Conservation (phyloP, 2,888 invertebrate genomes). For the Brenthis ino region DNA sequence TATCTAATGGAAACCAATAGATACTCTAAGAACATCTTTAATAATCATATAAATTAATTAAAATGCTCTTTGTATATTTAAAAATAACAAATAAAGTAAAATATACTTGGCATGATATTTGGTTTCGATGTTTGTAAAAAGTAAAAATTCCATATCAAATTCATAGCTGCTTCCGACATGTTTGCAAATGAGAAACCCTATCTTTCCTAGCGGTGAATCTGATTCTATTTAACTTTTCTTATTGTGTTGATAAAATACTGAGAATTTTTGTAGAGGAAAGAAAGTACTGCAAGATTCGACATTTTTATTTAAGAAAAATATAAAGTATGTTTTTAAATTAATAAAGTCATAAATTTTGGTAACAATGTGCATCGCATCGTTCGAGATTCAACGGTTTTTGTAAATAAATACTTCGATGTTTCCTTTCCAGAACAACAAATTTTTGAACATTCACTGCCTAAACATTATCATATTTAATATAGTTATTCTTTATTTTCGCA, state of each 20-base stretch:
- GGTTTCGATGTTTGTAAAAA: slow-evolving; percentile 1
- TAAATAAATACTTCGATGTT: too few species aligned
- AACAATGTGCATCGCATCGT: background rate
- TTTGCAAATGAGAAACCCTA: slow-evolving; percentile 37
- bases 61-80: too few species aligned
- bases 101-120: background rate
- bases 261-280: slow-evolving; percentile 15
- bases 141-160: slow-evolving; percentile 30
- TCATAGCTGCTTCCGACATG: slow-evolving; percentile 34
- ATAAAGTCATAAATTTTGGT: background rate
- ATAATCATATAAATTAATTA: too few species aligned
- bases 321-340: background rate
- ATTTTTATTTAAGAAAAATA: background rate
- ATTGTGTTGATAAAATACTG: slow-evolving; percentile 24
- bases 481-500: too few species aligned
- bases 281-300: background rate
- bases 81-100: too few species aligned
- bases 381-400: too few species aligned
- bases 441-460: too few species aligned
- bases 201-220: slow-evolving; percentile 28
- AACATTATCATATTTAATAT: too few species aligned
- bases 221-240: slow-evolving; percentile 28
- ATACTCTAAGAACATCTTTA: too few species aligned
- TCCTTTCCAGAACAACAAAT: too few species aligned
- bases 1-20: too few species aligned